Evolutionary conservation across 2,888 invertebrate species (phyloP), one percentile per base, ranked within the genome.

Genomic region (Hesperia comma): DNA sequence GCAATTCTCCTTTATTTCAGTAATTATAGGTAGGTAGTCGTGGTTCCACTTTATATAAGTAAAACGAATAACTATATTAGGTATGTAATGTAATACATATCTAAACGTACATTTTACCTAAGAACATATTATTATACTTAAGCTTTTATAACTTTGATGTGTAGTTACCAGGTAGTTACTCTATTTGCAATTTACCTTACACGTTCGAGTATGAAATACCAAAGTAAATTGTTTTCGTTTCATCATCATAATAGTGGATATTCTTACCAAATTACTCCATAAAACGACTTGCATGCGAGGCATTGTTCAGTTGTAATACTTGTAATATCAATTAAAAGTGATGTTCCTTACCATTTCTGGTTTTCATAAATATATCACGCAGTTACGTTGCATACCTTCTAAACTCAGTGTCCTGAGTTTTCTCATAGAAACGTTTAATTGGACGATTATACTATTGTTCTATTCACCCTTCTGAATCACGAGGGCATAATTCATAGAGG

Each of bases 401-500:
- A 46, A 55, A 53, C 43, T 19, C 33, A 15, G 21, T 49, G 55
- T 26, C 33, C 32, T n/a, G 14, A 61, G 55, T 61, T 54, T 63
- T 57, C 83, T 84, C 87, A 85, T 84, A 86, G 85, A 87, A 87
- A 90, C 81, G 86, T 84, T 90, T 92, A 92, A 92, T 92, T 91
- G 90, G 88, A 83, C 89, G 83, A 91, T 92, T 91, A 92, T 82
- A 87, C 90, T 87, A 91, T 92, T 92, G 92, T 92, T 86, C 84
- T 81, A 78, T 70, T 71, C 74, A 77, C 86, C 91, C 85, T 82
- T 80, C 80, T 78, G 76, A 76, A 79, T 85, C 79, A 82, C 83
- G 81, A 70, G 84, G 82, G 84, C 81, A 88, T 90, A 86, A 89
- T 87, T 92, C 90, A 91, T 90, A 86, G 86, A 77, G 79, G 82